Percentiles rank a stretch among this genome's conserved stretches.
Conservation (phyloP, 2,888 invertebrate genomes). For the Pardosa pseudoannulata region DNA sequence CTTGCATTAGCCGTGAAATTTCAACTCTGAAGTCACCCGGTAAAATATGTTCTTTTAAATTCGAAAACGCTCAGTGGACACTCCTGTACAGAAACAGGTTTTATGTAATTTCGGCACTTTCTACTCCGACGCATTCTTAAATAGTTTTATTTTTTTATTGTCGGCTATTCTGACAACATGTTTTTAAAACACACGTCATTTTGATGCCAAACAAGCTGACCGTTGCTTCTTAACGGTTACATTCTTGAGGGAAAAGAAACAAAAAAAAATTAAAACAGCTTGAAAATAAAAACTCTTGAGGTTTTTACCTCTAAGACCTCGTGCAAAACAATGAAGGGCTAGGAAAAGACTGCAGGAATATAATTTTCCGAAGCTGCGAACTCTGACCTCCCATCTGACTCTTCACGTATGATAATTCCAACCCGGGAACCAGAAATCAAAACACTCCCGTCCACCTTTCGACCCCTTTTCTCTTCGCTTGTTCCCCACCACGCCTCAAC, state of each 20-base stretch:
- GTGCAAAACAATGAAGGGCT: not conserved
- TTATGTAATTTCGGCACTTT: too few species aligned
- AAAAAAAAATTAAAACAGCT: too few species aligned
- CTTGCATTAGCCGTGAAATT: too few species aligned
- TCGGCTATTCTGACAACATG: not conserved
- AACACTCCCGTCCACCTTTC: slow-evolving; percentile 2
- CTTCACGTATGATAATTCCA: slow-evolving; percentile 1
- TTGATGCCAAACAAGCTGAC: not conserved
- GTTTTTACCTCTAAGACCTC: not conserved
- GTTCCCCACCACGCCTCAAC: not conserved
- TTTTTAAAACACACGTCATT: not conserved
- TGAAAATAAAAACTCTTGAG: not conserved
- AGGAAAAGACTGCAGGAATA: not conserved
- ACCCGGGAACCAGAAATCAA: not conserved
- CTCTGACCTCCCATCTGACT: not conserved
- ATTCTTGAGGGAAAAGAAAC: too few species aligned
- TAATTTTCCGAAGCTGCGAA: not conserved
- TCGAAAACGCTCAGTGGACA: too few species aligned
- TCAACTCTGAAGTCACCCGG: too few species aligned
- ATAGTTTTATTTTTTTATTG: too few species aligned
- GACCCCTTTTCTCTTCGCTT: not conserved
- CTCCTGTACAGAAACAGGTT: too few species aligned
- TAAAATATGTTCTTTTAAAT: too few species aligned
- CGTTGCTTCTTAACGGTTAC: not conserved
- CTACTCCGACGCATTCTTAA: too few species aligned